Conservation (phyloP, 2,113 vertebrate species). For the Dasypus novemcinctus region DNA sequence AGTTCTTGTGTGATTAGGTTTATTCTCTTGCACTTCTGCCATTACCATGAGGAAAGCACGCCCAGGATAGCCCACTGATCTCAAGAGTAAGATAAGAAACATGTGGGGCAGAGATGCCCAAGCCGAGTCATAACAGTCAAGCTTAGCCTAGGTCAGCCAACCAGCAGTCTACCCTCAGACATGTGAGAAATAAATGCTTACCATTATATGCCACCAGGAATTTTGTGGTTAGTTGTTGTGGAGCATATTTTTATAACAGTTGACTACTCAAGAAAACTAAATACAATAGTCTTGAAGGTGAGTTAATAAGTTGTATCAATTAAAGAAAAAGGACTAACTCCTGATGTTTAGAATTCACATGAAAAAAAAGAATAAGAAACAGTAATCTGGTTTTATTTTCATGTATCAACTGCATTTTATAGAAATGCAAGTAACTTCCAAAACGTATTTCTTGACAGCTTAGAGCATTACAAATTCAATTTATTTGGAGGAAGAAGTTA, state of each 20-base stretch:
- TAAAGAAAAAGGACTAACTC: slow-evolving; percentile 25
- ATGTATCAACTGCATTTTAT: slow-evolving; percentile 21
- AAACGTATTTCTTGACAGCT: slow-evolving; percentile 48
- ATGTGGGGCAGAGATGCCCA: neutral
- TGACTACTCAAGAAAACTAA: slow-evolving; percentile 9
- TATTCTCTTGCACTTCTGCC: neutral
- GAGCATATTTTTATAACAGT: neutral
- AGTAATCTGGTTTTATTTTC: slow-evolving; percentile 41
- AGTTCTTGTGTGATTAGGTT: neutral
- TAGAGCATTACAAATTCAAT: slow-evolving; percentile 60
- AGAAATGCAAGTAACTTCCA: slow-evolving; percentile 51
- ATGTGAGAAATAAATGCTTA: neutral
- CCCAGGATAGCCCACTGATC: neutral
- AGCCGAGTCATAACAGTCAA: neutral
- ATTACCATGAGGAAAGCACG: neutral
- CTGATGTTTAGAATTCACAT: slow-evolving; percentile 12
- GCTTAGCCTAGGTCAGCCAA: neutral
- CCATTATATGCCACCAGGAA: neutral
- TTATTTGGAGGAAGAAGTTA: slow-evolving; percentile 49
- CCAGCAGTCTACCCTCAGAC: neutral
- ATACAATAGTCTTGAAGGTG: neutral
- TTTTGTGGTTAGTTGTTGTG: neutral
- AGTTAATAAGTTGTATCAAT: slow-evolving; percentile 6
- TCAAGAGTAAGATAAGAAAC: neutral
- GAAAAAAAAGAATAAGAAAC: slow-evolving; percentile 12